Base-by-base conservation (phyloP, 2,888 invertebrate genomes). In the Drosophila testacea region DNA sequence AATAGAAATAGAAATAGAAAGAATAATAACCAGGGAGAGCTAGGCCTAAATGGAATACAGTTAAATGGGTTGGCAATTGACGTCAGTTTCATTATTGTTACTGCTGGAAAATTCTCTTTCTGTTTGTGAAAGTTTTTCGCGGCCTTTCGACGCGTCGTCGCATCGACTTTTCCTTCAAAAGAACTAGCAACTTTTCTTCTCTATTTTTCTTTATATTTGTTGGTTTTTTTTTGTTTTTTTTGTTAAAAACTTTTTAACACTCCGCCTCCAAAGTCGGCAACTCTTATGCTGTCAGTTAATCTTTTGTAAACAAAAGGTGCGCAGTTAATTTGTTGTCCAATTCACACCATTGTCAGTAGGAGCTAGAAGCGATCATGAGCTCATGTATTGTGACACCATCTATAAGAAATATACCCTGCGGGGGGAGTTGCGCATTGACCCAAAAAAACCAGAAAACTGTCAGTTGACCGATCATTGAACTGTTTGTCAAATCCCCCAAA, bases 311-410 rank as follows among this genome's bases (percentile, higher is more conserved):
- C 88, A 84, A 85, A 84, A 84, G 86, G 56, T 71, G 61, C 63
- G 57, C 69, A 73, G 59, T 71, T 68, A 71, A 87, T 72, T 79
- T 67, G 57, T 54, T 74, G 61, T 65, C 69, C 57, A 73, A 77
- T 85, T 88, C 85, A 82, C 83, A 83, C 71, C 81, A 83, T 83
- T 88, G 88, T 88, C 77, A 41, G 46, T 16, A 46, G 36, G 34
- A 48, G 51, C 78, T 32, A 52, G 67, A 46, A 46, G 56, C 4
- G 62, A 66, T 63, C 63, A 72, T 72, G 66, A 59, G 52, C 52
- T 38, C 56, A 57, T 47, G 34, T 9, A 56, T 77, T 66, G 61
- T 48, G 50, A 60, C 73, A 74, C 57, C 27, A 10, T 57, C 27
- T 11, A 59, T 62, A 22, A 10, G 28, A 56, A 56, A 39, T 48